Evolutionary conservation across 1,140 invertebrate genomes (phyloP).

Genomic region (Coenobita brevimanus): DNA sequence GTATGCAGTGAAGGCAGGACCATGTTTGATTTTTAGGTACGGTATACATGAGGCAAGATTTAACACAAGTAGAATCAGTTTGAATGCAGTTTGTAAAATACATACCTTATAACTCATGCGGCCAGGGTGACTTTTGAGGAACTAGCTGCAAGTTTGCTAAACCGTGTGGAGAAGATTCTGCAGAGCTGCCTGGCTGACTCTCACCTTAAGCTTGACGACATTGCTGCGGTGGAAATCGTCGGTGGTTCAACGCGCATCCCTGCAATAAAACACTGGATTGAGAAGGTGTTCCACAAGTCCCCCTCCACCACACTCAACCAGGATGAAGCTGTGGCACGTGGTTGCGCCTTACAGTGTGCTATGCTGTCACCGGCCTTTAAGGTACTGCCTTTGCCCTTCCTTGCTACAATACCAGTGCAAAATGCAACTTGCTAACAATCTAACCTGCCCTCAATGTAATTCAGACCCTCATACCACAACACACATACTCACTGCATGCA

Average conservation of each 20-base stretch:
- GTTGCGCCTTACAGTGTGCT: conserved; percentile 96
- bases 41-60: too few species aligned
- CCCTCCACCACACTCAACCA: conserved; percentile 97
- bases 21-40: too few species aligned
- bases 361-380: conserved; percentile 97
- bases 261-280: conserved; percentile 90
- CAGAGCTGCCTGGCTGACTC: conserved; percentile 58
- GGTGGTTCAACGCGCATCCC: conserved; percentile 97
- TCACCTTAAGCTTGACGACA: conserved; percentile 86
- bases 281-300: conserved; percentile 87
- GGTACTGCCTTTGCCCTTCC: too few species aligned
- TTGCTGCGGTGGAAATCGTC: conserved; percentile 95
- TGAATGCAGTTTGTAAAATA: too few species aligned
- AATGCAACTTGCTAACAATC: too few species aligned
- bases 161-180: conserved; percentile 72
- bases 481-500: too few species aligned
- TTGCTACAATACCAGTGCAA: too few species aligned
- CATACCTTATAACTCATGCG: too few species aligned
- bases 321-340: conserved; percentile 96
- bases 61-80: too few species aligned
- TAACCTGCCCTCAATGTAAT: too few species aligned
- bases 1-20: too few species aligned
- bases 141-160: conserved; percentile 72
- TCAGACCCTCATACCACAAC: too few species aligned
- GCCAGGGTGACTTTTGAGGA: conserved; percentile 75